Conservation (phyloP, 2,888 invertebrate genomes). For the Luperina nickerlii region DNA sequence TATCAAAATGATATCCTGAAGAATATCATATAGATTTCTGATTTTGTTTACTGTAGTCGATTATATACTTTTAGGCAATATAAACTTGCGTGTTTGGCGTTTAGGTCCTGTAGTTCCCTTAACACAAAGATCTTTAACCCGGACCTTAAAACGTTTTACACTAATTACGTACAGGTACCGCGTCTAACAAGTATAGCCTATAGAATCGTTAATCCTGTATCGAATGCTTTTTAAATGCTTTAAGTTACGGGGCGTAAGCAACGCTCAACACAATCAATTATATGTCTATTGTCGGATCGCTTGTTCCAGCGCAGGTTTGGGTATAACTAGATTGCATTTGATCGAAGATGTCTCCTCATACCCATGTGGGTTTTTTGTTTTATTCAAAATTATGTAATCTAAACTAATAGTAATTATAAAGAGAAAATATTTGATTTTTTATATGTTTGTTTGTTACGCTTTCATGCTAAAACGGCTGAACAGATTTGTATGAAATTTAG, state of each 20-base stretch:
- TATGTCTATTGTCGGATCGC: neutral
- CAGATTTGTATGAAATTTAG: no score
- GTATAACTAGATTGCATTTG: neutral
- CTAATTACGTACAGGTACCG: slow-evolving; percentile 27
- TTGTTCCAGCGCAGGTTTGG: neutral
- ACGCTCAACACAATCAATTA: neutral
- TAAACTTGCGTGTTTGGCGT: no score
- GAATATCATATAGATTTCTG: no score
- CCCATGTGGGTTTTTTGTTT: neutral
- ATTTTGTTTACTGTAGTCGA: no score
- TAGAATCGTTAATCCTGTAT: neutral
- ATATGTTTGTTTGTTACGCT: no score
- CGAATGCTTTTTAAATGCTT: neutral
- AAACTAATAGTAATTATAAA: no score
- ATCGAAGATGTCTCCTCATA: slow-evolving; percentile 1
- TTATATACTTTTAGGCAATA: no score
- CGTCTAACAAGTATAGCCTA: slow-evolving; percentile 4
- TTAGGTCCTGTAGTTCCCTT: no score
- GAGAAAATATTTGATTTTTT: no score
- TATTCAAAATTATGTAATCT: neutral
- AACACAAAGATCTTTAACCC: slow-evolving; percentile 62
- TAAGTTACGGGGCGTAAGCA: neutral
- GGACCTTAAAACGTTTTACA: slow-evolving; percentile 52
- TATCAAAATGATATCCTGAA: no score
- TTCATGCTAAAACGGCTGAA: no score